Base-by-base conservation (phyloP, 2,113 vertebrate genomes). In the Pteronura brasiliensis region DNA sequence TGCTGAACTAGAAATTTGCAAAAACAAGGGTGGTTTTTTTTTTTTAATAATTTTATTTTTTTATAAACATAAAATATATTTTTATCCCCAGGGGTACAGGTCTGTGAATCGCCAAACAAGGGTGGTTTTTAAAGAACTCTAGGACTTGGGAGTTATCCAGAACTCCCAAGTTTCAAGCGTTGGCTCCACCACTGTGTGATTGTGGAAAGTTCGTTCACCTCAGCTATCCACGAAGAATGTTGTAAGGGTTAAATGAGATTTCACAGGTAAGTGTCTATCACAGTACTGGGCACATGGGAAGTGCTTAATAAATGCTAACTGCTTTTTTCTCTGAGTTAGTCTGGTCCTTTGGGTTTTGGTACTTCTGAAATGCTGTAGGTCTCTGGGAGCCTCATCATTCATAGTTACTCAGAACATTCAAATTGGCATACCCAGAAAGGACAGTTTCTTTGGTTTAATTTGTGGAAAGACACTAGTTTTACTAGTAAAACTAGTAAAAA, bases 351-450 rank as follows among this genome's bases (percentile, higher is more conserved):
- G 69, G 13, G 23, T 57, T 88, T 88, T 42, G 81, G 55, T 47
- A 77, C 25, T 34, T 34, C 67, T 44, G 39, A 89, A 95, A 12
- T 7, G 59, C 76, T 65, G 0, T 39, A 59, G 11, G 36, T 25
- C 3, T 76, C 71, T 21, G 34, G 18, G 21, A 82, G 47, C 36
- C 67, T 49, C 7, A 76, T 1, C 13, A 14, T 87, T 85, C 36
- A 74, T n/a, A 63, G 92, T 67, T 55, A 93, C 13, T 87, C 47
- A 90, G 80, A 94, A 72, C 49, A 93, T 61, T 84, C 52, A 90
- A 83, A 34, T 69, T 14, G 61, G 23, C 14, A 27, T 14, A 52
- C 29, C 65, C n/a, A 83, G 42, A 82, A 79, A 47, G 25, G 23
- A 31, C 8, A 71, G 55, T 69, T 94, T 93, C 81, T 77, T 69